Base-by-base conservation (phyloP, 2,113 vertebrate species). In the Pardalotus punctatus region DNA sequence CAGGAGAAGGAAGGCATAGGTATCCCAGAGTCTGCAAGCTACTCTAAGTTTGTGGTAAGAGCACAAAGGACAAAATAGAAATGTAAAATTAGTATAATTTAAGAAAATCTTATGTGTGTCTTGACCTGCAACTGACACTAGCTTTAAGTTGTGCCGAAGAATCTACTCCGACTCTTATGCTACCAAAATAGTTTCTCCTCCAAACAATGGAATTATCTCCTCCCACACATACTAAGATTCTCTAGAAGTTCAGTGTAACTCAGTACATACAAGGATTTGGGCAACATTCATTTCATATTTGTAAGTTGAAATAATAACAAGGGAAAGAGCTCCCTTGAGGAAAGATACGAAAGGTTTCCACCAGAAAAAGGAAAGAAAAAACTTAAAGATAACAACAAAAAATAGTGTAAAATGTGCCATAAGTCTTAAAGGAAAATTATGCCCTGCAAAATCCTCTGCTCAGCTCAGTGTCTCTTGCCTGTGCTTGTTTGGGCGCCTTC, bases 171-270 rank as follows among this genome's bases (percentile, higher is more conserved):
- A 77, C 86, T 86, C 56, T 88, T 57, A 25, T 67, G 81, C 48
- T 84, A 95, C 86, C 53, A 91, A 95, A 94, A 91, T 89, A 97
- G 77, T 93, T 86, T 93, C 65, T 89, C 38, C 48, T 92, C 29
- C 76, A 90, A 88, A 88, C 90, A 91, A 93, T 84, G 56, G 90
- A 90, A 96, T 93, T 96, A 87, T 91, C 38, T 93, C 90, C 92
- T 93, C 92, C 94, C 70, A 95, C 92, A 64, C 81, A 91, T 79
- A 89, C 70, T 66, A 81, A 89, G 57, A 85, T 74, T n/a, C 48
- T 89, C 84, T 94, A 69, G 27, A 87, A 93, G 78, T 91, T 89
- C 65, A 91, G 2, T 71, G 84, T 67, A 93, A 84, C 48, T 62
- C 13, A 6, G 81, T 48, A 42, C 66, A 69, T 77, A 45, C 23